Evolutionary conservation across 2,797 vertebrate genomes (phyloP).

Genomic region (Aphelocoma californica): DNA sequence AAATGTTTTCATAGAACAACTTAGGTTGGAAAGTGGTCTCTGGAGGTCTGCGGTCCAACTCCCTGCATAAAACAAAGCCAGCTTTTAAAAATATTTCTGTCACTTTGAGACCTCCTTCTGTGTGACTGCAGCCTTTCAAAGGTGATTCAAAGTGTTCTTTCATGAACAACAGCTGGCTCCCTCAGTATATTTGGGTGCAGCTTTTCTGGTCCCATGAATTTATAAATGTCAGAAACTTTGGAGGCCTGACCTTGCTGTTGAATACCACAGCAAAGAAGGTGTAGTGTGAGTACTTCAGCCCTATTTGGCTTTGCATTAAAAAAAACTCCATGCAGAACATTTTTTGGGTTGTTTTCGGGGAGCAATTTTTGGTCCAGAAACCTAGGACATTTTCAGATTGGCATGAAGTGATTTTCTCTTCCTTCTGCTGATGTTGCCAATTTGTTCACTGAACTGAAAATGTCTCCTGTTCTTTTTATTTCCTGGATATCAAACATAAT

Average conservation of each 20-base stretch:
- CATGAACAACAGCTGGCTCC: accelerated
- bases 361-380: background rate
- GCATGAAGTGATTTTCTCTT: background rate
- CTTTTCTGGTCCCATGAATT: background rate
- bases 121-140: background rate
- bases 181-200: background rate
- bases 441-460: background rate
- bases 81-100: background rate
- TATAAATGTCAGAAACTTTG: background rate
- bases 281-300: background rate
- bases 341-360: accelerated
- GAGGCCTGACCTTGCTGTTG: background rate
- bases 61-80: background rate
- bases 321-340: background rate
- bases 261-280: background rate
- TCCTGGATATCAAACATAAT: background rate
- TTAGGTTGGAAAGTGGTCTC: background rate
- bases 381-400: background rate
- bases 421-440: background rate
- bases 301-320: background rate
- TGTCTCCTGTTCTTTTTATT: background rate
- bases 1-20: background rate
- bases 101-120: background rate
- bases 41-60: background rate
- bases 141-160: background rate